Evolutionary conservation across 2,888 invertebrate species (phyloP).

Genomic region (Himalopsyche kuldschensis): DNA sequence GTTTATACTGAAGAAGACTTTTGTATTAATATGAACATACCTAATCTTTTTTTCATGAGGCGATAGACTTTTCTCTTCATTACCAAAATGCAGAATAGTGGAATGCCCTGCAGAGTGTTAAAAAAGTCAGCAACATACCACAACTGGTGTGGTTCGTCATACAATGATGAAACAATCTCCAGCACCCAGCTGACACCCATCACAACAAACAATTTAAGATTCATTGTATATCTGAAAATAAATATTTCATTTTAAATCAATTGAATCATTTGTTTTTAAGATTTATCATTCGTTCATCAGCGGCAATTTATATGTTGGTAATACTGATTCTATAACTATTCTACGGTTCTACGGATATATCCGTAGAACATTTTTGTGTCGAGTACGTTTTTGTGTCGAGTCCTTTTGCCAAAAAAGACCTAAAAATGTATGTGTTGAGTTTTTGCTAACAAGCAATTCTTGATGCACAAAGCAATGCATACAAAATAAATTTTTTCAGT

Average conservation of each 20-base stretch:
- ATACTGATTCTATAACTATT: no score
- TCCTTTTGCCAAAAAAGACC: no score
- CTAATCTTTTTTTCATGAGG: conserved; percentile 60
- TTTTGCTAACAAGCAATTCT: no score
- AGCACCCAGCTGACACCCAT: conserved; percentile 78
- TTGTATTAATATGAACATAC: conserved; percentile 46
- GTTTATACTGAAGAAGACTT: no score
- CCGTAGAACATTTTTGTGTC: no score
- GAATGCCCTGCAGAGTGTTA: conserved; percentile 72
- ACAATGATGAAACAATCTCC: conserved; percentile 65
- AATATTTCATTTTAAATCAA: not conserved
- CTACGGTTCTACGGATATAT: no score
- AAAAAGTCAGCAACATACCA: conserved; percentile 64
- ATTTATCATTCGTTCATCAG: not conserved
- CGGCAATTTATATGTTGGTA: no score
- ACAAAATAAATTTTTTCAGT: no score
- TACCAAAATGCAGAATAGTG: conserved; percentile 73
- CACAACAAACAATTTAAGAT: conserved; percentile 73
- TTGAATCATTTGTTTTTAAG: not conserved
- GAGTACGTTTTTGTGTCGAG: no score
- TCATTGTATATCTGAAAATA: conserved; percentile 66
- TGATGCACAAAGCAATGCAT: no score
- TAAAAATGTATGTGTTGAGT: no score
- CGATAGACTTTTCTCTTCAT: conserved; percentile 68
- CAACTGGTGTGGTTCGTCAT: conserved; percentile 55